Evolutionary conservation across 2,113 vertebrate species (phyloP).

Genomic region (Lanius collurio): DNA sequence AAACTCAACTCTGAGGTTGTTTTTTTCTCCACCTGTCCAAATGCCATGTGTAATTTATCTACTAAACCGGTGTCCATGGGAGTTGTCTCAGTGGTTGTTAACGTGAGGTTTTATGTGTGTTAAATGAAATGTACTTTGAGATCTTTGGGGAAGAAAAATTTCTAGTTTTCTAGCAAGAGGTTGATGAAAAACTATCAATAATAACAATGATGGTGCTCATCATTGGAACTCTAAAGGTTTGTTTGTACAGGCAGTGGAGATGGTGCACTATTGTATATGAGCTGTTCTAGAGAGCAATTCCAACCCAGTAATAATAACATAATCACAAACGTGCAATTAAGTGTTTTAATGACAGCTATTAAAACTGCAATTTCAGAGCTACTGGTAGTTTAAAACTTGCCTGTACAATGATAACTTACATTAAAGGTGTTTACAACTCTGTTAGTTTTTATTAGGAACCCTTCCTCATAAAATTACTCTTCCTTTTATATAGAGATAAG

Average conservation of each 20-base stretch:
- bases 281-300: background rate
- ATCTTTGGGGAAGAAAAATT: background rate
- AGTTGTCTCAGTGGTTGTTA: background rate
- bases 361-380: background rate
- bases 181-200: background rate
- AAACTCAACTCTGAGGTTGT: background rate
- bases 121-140: background rate
- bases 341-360: conserved; percentile 20
- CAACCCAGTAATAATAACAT: background rate
- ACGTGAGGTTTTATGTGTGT: background rate
- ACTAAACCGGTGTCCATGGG: background rate
- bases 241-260: background rate
- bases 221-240: background rate
- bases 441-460: background rate
- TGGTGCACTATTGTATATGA: background rate
- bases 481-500: background rate
- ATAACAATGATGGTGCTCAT: background rate
- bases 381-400: background rate
- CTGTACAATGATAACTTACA: background rate
- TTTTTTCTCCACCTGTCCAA: background rate
- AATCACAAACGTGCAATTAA: background rate
- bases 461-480: background rate
- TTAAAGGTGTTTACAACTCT: background rate
- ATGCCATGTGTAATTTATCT: background rate
- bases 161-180: background rate